Base-by-base conservation (phyloP, 1,140 invertebrate genomes). In the Amphibalanus amphitrite region DNA sequence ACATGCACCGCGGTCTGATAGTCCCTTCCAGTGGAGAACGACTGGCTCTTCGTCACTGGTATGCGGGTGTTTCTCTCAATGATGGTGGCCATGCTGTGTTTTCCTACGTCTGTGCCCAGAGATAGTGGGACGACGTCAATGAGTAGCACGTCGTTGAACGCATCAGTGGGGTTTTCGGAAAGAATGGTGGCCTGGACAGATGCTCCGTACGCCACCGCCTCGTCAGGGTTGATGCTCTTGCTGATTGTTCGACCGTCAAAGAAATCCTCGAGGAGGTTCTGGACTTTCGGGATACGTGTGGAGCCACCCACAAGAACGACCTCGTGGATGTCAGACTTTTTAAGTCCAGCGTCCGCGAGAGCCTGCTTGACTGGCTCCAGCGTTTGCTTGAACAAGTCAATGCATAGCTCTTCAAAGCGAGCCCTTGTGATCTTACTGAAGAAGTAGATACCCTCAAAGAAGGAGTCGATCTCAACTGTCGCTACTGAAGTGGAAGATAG, bases 1-100 rank as follows among this genome's bases (percentile, higher is more conserved):
- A 99, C 99, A 65, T 95, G 98, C 6, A 99, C 97, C 25, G 95
- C 98, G 82, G 97, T 93, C 79, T 99, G 97, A 80, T 98, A 98
- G 79, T 99, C 97, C 28, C 93, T 93, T 67, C 96, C 96, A 17
- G 97, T 99, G 0, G 95, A 97, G 87, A 99, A 99, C 76, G 98
- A 95, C 80, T 99, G 96, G 8, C 93, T 96, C 80, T 99, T 98
- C 84, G 98, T 99, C 25, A 96, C 98, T n/a, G 97, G 97, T 76
- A 99, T 98, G 69, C 86, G 85, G 33, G 85, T 86, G 78, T 99
- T 99, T 78, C 96, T 82, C 71, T 92, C 90, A 80, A 99, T 99
- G 29, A 99, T 84, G 74, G 96, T 96, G 73, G 97, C 97, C 73
- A 98, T 96, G 73, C 97, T 99, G 33, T 38, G 91, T 88, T 1